These are phyloP conservation scores for Diplodus puntazzo DNA, from an alignment of 2,797 vertebrate species.

Conservation along the genomic window DNA sequence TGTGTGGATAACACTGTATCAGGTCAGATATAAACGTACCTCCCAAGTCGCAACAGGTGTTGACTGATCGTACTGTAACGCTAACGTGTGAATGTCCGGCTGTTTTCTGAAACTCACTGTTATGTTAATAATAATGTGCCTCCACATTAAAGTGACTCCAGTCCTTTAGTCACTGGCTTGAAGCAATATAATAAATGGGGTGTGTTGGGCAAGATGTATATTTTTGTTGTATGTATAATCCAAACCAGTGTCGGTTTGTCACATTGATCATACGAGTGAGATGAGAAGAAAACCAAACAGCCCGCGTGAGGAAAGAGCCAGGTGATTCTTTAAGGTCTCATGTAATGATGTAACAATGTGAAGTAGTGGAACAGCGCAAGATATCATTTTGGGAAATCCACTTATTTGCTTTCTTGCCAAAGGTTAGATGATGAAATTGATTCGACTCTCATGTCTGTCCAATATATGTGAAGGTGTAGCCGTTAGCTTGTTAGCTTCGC, in stretches of 20 bases:
- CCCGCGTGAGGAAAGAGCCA: neutral
- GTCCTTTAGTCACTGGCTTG: constrained; percentile 57
- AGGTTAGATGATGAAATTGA: neutral
- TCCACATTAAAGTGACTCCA: constrained; percentile 48
- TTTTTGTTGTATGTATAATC: constrained; percentile 49
- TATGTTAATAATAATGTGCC: constrained; percentile 66
- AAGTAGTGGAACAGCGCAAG: neutral
- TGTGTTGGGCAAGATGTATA: constrained; percentile 48
- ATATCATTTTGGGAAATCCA: neutral
- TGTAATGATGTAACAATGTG: neutral
- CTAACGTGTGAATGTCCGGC: constrained; percentile 29
- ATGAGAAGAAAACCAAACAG: constrained; percentile 20
- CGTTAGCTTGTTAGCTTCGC: constrained; percentile 2
- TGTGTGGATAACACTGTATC: constrained; percentile 43
- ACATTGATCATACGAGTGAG: constrained; percentile 25
- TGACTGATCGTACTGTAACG: constrained; percentile 28
- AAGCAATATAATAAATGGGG: constrained; percentile 65
- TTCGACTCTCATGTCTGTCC: neutral
- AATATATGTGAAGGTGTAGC: too few relatives aligned
- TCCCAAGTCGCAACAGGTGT: constrained; percentile 27
- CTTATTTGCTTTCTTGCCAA: neutral
- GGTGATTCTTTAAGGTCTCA: neutral
- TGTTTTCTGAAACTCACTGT: constrained; percentile 41
- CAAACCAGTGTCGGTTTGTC: constrained; percentile 38
- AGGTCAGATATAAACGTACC: constrained; percentile 40